Evolutionary conservation across 1,140 invertebrate genomes (phyloP).

Genomic region (Ruditapes philippinarum): DNA sequence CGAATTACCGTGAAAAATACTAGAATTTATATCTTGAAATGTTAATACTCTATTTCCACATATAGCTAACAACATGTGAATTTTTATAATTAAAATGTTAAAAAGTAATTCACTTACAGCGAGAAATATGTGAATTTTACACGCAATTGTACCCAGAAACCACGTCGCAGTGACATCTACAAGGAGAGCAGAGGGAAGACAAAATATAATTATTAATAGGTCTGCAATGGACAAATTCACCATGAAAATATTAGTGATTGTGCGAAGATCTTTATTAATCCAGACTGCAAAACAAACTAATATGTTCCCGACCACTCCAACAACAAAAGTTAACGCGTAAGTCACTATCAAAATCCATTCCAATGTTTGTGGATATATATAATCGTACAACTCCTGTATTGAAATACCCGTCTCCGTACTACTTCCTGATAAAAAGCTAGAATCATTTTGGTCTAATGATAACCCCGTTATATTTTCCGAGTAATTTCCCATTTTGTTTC

Average conservation of each 20-base stretch:
- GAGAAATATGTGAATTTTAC: constrained; percentile 93
- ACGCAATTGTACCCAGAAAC: too few species aligned
- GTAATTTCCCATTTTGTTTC: too few species aligned
- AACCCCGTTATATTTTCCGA: too few species aligned
- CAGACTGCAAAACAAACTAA: constrained; percentile 95
- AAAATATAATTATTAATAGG: constrained; percentile 95
- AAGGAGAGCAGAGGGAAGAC: constrained; percentile 93
- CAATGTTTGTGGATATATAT: not conserved
- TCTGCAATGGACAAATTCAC: constrained; percentile 96
- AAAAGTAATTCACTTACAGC: constrained; percentile 89
- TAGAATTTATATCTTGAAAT: too few species aligned
- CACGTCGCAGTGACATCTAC: constrained; percentile 93
- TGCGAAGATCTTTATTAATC: constrained; percentile 93
- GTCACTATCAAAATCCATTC: constrained; percentile 79
- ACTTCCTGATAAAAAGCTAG: too few species aligned
- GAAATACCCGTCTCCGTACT: too few species aligned
- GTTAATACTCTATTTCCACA: too few species aligned
- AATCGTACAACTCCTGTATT: too few species aligned
- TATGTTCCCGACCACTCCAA: constrained; percentile 94
- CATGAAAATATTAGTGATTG: constrained; percentile 96
- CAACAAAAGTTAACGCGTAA: constrained; percentile 91
- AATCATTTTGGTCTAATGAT: too few species aligned
- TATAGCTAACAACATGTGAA: too few species aligned
- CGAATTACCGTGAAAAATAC: too few species aligned
- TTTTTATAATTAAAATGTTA: too few species aligned